Percentiles rank a stretch among this genome's conserved stretches.
Conservation (phyloP, 2,888 invertebrate genomes). For the Halictus quadricinctus region DNA sequence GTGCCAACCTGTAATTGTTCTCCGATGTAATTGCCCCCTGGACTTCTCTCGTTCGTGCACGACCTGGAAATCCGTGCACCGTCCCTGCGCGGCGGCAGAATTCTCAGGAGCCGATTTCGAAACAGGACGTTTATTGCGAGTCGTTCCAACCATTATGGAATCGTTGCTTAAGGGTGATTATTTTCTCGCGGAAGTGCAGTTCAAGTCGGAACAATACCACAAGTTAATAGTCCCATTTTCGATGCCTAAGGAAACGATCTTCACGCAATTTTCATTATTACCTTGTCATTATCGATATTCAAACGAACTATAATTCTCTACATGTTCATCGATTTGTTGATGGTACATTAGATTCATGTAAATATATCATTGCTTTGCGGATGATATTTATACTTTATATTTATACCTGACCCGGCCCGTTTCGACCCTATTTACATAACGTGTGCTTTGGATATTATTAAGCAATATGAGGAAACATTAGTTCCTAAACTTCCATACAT, state of each 20-base stretch:
- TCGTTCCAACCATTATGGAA: slow-evolving; percentile 34
- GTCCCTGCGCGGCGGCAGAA: slow-evolving; percentile 26
- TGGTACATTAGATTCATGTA: not conserved
- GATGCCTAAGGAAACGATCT: not conserved
- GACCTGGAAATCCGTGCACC: slow-evolving; percentile 57
- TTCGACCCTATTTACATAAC: no score
- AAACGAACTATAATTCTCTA: not conserved
- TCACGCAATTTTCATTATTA: slow-evolving; percentile 17
- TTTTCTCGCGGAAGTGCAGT: slow-evolving; percentile 20
- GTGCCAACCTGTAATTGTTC: slow-evolving; percentile 80
- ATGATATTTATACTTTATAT: no score
- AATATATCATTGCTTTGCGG: not conserved
- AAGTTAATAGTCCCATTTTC: slow-evolving; percentile 3
- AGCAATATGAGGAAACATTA: no score
- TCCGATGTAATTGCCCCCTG: slow-evolving; percentile 77
- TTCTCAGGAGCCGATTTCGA: slow-evolving; percentile 52
- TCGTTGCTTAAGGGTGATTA: slow-evolving; percentile 36
- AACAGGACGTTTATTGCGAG: slow-evolving; percentile 35
- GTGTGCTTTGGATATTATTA: no score
- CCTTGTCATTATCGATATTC: not conserved
- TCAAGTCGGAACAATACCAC: slow-evolving; percentile 16
- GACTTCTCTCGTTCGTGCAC: slow-evolving; percentile 49
- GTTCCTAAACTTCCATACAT: no score
- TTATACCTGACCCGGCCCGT: no score
- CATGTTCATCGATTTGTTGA: not conserved